Evolutionary conservation across 2,797 vertebrate species (phyloP).

Genomic region (Notolepis coatsorum): DNA sequence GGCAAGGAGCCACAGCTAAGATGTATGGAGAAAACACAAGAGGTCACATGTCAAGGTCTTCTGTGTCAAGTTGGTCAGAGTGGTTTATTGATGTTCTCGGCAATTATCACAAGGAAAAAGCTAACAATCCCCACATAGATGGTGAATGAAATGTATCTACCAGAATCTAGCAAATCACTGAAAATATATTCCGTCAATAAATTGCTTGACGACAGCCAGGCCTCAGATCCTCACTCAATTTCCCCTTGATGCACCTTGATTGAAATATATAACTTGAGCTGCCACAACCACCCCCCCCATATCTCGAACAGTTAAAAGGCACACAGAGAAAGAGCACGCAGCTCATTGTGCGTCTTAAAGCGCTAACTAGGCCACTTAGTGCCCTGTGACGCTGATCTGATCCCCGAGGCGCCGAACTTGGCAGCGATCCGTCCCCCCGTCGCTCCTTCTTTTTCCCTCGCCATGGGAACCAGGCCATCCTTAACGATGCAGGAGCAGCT

Average conservation of each 20-base stretch:
- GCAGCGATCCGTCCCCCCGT: slow-evolving; percentile 75
- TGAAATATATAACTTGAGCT: slow-evolving; percentile 31
- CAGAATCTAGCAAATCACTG: no score
- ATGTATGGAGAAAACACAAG: neutral
- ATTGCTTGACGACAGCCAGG: neutral
- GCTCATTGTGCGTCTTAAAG: slow-evolving; percentile 81
- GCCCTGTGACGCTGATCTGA: slow-evolving; percentile 78
- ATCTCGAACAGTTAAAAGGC: slow-evolving; percentile 77
- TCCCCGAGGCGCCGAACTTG: slow-evolving; percentile 80
- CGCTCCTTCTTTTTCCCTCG: slow-evolving; percentile 74
- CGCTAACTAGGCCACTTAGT: slow-evolving; percentile 85
- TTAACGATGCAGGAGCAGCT: slow-evolving; percentile 79
- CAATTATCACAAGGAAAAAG: no score
- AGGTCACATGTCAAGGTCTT: no score
- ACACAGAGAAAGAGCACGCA: slow-evolving; percentile 73
- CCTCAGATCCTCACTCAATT: slow-evolving; percentile 7
- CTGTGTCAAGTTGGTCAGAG: no score
- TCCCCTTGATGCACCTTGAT: slow-evolving; percentile 48
- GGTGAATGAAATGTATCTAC: no score
- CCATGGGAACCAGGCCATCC: slow-evolving; percentile 83
- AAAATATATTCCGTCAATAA: no score
- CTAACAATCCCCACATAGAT: no score
- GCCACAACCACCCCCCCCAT: neutral
- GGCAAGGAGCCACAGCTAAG: neutral
- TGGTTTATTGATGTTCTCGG: no score